Evolutionary conservation across 1,140 invertebrate genomes (phyloP).

Genomic region (Drosophila melanogaster): DNA sequence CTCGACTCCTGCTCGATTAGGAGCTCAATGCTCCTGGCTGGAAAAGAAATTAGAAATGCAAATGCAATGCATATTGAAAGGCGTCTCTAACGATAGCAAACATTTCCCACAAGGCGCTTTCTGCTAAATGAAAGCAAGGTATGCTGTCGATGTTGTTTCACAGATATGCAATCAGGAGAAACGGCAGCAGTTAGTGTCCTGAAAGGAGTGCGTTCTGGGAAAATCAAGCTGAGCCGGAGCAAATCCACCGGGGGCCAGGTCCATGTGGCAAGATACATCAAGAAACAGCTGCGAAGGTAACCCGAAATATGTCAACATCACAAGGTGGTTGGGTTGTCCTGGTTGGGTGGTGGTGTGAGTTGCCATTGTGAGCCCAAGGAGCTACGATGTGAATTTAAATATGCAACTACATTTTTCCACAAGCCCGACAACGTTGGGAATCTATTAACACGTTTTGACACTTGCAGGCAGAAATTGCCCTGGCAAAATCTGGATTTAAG

Average conservation of each 20-base stretch:
- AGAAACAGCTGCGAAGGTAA: constrained; percentile 26
- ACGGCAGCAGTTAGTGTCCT: constrained; percentile 24
- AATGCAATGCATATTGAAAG: constrained; percentile 60
- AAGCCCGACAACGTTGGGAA: constrained; percentile 56
- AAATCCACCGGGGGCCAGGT: constrained; percentile 14
- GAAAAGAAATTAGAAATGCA: constrained; percentile 57
- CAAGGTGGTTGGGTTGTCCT: neutral
- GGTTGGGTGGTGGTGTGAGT: neutral
- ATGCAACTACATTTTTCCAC: constrained; percentile 70
- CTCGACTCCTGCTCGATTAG: constrained; percentile 23
- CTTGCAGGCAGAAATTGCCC: constrained; percentile 52
- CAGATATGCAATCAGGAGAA: constrained; percentile 46
- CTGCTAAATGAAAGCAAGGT: constrained; percentile 46
- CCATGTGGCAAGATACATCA: constrained; percentile 30
- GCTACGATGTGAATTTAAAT: constrained; percentile 64
- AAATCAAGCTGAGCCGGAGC: constrained; percentile 12
- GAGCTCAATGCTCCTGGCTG: constrained; percentile 19
- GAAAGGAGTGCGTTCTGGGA: constrained; percentile 6
- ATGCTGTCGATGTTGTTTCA: constrained; percentile 33
- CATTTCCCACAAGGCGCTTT: constrained; percentile 47
- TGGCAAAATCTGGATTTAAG: constrained; percentile 3
- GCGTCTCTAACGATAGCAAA: constrained; percentile 35
- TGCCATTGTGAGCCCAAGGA: constrained; percentile 1
- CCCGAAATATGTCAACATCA: constrained; percentile 50
- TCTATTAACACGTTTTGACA: constrained; percentile 78